Conservation (phyloP, 2,797 vertebrate species). For the Epinephelus awoara region DNA sequence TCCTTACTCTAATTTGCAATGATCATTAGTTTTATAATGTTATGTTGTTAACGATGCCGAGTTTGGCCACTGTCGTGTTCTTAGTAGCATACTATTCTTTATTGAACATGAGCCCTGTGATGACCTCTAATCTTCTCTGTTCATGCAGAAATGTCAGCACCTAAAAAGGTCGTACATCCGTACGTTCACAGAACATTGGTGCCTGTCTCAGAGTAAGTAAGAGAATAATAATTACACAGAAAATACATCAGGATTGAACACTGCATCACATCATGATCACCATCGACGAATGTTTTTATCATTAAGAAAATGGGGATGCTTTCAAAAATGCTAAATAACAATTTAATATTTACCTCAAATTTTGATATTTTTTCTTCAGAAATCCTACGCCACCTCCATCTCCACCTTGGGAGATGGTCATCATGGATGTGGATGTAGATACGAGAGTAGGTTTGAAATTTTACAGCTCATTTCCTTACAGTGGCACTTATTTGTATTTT, state of each 20-base stretch:
- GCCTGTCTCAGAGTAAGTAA: constrained; percentile 52
- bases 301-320: neutral
- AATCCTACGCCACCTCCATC: constrained; percentile 57
- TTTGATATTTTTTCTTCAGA: constrained; percentile 17
- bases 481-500: neutral
- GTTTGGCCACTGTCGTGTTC: neutral
- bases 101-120: neutral
- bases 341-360: no score
- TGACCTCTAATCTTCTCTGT: neutral
- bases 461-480: neutral
- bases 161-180: neutral
- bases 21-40: neutral
- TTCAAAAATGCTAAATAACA: constrained; percentile 1
- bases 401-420: constrained; percentile 14
- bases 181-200: neutral
- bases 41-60: neutral
- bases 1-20: neutral
- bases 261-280: no score
- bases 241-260: neutral
- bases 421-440: rapidly evolving
- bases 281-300: neutral
- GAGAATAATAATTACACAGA: neutral
- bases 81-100: neutral
- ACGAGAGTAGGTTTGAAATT: constrained; percentile 8
- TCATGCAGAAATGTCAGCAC: constrained; percentile 16